phyloP scores from a whole-genome alignment of 92 coral and sea anemone species.

The Isaurus tuberculatus region DNA sequence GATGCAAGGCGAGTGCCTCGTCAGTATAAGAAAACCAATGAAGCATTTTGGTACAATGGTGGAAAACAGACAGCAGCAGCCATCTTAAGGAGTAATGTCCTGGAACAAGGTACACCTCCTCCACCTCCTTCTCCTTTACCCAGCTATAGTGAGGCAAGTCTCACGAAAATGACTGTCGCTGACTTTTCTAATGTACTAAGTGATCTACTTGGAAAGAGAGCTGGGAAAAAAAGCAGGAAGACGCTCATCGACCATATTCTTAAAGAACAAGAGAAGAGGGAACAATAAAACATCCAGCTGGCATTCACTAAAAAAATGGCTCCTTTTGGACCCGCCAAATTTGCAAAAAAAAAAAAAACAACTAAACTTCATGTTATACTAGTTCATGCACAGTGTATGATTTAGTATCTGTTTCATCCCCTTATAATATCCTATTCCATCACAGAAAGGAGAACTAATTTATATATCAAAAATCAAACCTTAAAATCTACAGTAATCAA shows the following conservation, averaged over 20 bases:
- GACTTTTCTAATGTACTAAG: background rate
- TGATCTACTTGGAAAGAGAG: background rate
- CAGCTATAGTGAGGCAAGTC: background rate
- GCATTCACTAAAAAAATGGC: background rate
- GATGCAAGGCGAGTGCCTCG: background rate
- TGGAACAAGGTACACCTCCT: background rate
- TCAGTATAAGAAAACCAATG: background rate
- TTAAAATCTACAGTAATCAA: too few species aligned
- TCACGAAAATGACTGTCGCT: background rate
- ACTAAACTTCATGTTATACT: too few species aligned
- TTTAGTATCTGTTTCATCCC: too few species aligned
- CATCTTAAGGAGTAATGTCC: background rate
- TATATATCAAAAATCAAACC: too few species aligned
- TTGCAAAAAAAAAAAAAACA: background rate
- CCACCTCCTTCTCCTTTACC: background rate
- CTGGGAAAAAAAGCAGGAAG: background rate
- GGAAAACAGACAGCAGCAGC: background rate
- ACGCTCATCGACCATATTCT: background rate
- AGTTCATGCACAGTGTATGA: too few species aligned
- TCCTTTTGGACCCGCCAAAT: constrained; percentile 11
- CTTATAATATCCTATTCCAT: too few species aligned
- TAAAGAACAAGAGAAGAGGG: constrained; percentile 8
- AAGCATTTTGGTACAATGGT: background rate
- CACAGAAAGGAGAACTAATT: too few species aligned
- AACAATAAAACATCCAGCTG: background rate